Conservation (phyloP, 2,888 invertebrate species). For the Zhengitettix transpicula region DNA sequence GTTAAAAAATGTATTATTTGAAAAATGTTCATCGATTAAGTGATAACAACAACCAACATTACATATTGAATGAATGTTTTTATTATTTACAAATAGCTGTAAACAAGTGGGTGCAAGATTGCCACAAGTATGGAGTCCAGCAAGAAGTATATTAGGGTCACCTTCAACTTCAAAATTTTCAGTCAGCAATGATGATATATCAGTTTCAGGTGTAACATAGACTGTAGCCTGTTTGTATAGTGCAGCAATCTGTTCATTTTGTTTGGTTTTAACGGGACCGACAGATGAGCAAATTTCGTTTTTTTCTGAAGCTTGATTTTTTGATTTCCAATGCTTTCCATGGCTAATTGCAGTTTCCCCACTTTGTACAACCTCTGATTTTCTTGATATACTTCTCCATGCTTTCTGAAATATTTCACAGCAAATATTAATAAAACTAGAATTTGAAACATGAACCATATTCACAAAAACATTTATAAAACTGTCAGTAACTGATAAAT, state of each 20-base stretch:
- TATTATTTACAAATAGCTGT: conserved; percentile 42
- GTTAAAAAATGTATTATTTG: conserved; percentile 21
- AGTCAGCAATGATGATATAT: conserved; percentile 29
- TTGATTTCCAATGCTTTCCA: conserved; percentile 23
- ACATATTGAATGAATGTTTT: conserved; percentile 41
- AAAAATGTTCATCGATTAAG: conserved; percentile 44
- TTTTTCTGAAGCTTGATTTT: not conserved
- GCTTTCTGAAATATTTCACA: conserved; percentile 29
- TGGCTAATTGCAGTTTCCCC: conserved; percentile 11
- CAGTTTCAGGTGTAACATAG: conserved; percentile 40
- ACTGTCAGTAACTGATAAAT: too few species aligned
- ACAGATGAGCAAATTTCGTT: not conserved
- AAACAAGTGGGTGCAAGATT: conserved; percentile 58
- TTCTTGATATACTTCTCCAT: conserved; percentile 39
- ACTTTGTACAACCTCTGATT: conserved; percentile 29
- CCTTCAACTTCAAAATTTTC: not conserved
- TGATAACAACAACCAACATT: conserved; percentile 88
- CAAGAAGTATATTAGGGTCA: conserved; percentile 19
- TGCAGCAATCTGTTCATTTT: not conserved
- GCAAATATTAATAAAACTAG: not conserved
- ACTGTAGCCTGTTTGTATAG: conserved; percentile 41
- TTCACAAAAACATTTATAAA: too few species aligned
- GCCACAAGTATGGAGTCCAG: conserved; percentile 82
- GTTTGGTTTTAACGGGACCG: not conserved
- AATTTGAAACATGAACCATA: too few species aligned